phyloP scores from a whole-genome alignment of 2,888 invertebrate genomes.

The Eremobia ochroleuca region DNA sequence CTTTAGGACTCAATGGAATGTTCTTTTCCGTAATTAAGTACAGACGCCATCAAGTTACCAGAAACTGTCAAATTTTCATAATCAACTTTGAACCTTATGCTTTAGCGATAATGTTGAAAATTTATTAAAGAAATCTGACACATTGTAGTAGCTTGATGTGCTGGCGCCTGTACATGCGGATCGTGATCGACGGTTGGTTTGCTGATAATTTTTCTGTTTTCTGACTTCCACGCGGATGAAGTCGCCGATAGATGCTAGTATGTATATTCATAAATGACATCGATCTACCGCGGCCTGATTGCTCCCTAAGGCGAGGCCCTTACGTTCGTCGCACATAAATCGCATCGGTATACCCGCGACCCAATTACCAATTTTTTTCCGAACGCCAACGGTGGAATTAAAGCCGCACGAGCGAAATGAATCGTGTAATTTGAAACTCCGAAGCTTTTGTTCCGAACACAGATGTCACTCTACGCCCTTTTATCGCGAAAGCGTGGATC shows the following conservation, averaged over 20 bases:
- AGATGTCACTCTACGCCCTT: conserved; percentile 78
- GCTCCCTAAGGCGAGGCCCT: conserved; percentile 31
- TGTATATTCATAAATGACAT: neutral
- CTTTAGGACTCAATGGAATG: neutral
- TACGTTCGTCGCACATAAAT: conserved; percentile 63
- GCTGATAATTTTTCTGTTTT: no score
- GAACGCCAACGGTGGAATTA: conserved; percentile 82
- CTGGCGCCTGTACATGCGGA: no score
- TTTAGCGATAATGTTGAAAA: no score
- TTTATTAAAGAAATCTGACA: no score
- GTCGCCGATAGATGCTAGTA: neutral
- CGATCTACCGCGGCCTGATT: conserved; percentile 11
- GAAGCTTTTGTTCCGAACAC: conserved; percentile 78
- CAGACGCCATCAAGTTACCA: no score
- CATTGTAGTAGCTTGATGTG: no score
- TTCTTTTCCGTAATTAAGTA: no score
- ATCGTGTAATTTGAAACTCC: conserved; percentile 85
- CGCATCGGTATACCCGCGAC: conserved; percentile 71
- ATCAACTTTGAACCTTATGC: no score
- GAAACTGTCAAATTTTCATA: no score
- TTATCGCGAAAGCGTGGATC: conserved; percentile 67
- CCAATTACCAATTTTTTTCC: conserved; percentile 85
- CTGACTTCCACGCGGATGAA: neutral
- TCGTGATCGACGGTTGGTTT: neutral
- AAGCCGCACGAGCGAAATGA: conserved; percentile 80